Base-by-base conservation (phyloP, 2,888 invertebrate species). In the Chrysotoxum bicinctum region DNA sequence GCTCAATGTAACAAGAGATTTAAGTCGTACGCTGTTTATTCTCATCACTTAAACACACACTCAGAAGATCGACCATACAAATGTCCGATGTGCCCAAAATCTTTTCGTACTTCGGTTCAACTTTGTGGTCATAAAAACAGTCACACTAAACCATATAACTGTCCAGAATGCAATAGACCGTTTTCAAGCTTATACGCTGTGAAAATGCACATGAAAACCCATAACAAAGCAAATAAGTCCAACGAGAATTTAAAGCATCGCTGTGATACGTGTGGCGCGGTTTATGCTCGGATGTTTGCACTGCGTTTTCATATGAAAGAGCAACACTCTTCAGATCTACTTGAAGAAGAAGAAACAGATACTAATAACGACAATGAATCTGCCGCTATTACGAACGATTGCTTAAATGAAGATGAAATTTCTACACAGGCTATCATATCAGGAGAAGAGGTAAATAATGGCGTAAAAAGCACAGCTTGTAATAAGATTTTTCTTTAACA, bases 81-180 rank as follows among this genome's bases (percentile, higher is more conserved):
- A 87, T 96, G 96, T 88, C 94, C 96, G 0, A 95, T 92, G 89
- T 96, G 96, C 87, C 95, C 96, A 0, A 96, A 96, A 89, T 94
- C 96, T 0, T 96, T 96, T 91, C 96, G 96, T 89, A 96, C 96
- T 0, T 94, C 95, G 0, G 96, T 96, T 0, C 96, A 96, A 88
- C 92, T 96, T 1, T 95, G 96, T 1, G 96, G 96, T 0, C 96
- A 96, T 88, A 96, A 95, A 90, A 96, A 96, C 89, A 95, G 95
- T 9, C 96, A 96, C 88, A 96, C 95, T 0, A 96, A 96, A 90
- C 96, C 96, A 0, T 96, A 96, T 89, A 94, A 94, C 1, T 96
- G 96, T 88, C 94, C 94, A 9, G 94, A 95, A 88, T 96, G 96
- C 89, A 95, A 95, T 90, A 93, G 96, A 69, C 96, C 96, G 0